Base-by-base conservation (phyloP, 2,113 vertebrate genomes). In the Brachyistius frenatus region DNA sequence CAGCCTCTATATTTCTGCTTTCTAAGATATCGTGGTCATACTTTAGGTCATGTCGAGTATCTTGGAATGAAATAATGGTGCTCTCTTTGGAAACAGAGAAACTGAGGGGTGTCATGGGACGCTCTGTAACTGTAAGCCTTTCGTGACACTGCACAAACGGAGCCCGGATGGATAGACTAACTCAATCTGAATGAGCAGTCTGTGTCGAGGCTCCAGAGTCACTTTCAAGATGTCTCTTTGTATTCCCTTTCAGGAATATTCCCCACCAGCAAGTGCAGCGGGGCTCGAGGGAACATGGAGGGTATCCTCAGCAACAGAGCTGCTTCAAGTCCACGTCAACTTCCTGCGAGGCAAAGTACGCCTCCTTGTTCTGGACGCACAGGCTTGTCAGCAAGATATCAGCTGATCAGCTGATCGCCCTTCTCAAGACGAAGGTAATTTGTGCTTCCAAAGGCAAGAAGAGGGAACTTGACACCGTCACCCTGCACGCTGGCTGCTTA, bases 321-420 rank as follows among this genome's bases (percentile, higher is more conserved):
- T 95, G 73, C 93, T 95, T 35, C 91, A 93, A 62, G 93, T 94
- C 60, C 88, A 95, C 5, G 69, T 93, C 69, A 94, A 94, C 81
- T 95, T 95, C 83, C 88, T 95, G 81, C 88, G 95, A 39, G 95
- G 95, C 52, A 95, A 95, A 89, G 93, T 95, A 73, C 91, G 63
- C 60, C 92, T 92, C 69, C 90, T 95, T 31, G 82, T 95, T 5
- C n/a, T 50, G 1, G 87, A 75, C 11, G 94, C 94, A n/a, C 87
- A 90, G 53, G 90, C 90, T 47, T 95, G 95, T 74, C 88, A 88
- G 71, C 87, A 89, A 70, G 87, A 92, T 30, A 78, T 85, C 83
- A 94, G 94, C 92, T 94, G 94, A 95, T 91, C n/a, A 4, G 49
- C 63, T 41, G 14, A 23, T 37, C 13, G 15, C 15, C 53, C 49